Percentiles rank a stretch among this genome's conserved stretches.
phyloP scores from a whole-genome alignment of 2,113 vertebrate genomes.

The Corythoichthys haematopterus region DNA sequence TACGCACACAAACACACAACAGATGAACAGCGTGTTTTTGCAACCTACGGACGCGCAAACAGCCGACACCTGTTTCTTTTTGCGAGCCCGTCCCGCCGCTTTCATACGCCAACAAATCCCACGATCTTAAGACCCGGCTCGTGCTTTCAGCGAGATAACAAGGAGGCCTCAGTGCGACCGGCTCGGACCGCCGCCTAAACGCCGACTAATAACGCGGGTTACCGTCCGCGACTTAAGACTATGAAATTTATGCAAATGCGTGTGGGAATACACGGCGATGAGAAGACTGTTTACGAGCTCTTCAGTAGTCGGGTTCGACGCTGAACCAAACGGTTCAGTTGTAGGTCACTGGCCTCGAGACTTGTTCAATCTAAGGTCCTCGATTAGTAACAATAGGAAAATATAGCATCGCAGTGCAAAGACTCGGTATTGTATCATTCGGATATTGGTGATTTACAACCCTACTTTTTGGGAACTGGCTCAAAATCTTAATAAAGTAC shows the following conservation, averaged over 20 bases:
- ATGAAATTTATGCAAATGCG: conserved; percentile 72
- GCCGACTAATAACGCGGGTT: conserved; percentile 57
- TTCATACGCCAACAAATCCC: conserved; percentile 69
- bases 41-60: conserved; percentile 47
- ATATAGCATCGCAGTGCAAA: too few species aligned
- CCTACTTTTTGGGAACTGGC: not conserved
- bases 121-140: conserved; percentile 65
- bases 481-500: conserved; percentile 48
- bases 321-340: too few species aligned
- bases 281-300: conserved; percentile 38
- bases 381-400: too few species aligned
- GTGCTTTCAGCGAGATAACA: conserved; percentile 62
- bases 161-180: conserved; percentile 51
- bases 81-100: conserved; percentile 56
- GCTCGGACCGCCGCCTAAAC: conserved; percentile 50
- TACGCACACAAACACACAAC: conserved; percentile 25
- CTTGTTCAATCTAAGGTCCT: too few species aligned
- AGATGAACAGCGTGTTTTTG: conserved; percentile 40
- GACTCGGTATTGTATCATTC: too few species aligned
- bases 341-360: too few species aligned
- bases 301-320: too few species aligned
- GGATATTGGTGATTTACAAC: too few species aligned
- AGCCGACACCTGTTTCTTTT: conserved; percentile 74
- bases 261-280: conserved; percentile 61
- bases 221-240: conserved; percentile 56